These are phyloP conservation scores for Sussaba pulchella DNA, from an alignment of 2,888 invertebrate genomes.

Conservation along the genomic window DNA sequence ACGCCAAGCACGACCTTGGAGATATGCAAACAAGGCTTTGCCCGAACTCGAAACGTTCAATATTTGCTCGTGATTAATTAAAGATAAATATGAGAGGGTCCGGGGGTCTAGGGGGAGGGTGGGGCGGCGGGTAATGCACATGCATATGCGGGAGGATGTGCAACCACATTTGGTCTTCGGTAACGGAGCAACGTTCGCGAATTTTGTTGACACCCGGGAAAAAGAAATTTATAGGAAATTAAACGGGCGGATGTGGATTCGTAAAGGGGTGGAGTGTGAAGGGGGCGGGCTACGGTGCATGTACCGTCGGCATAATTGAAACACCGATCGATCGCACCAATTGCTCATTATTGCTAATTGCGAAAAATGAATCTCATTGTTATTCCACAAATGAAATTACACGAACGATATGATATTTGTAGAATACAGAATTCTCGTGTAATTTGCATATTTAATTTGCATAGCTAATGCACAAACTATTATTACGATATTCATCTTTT, in stretches of 20 bases:
- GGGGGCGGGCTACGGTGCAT: not conserved
- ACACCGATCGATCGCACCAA: slow-evolving; percentile 42
- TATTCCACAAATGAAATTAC: slow-evolving; percentile 17
- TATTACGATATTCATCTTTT: not conserved
- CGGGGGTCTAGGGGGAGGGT: not conserved
- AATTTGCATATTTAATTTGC: slow-evolving; percentile 18
- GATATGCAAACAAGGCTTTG: slow-evolving; percentile 49
- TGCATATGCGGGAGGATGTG: not conserved
- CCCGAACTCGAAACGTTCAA: slow-evolving; percentile 59
- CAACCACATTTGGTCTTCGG: too few relatives aligned
- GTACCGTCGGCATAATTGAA: slow-evolving; percentile 44
- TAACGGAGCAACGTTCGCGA: slow-evolving; percentile 12
- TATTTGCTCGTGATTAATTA: slow-evolving; percentile 66
- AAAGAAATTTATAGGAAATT: slow-evolving; percentile 35
- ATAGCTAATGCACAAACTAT: slow-evolving; percentile 10
- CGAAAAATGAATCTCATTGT: slow-evolving; percentile 34
- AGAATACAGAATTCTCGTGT: slow-evolving; percentile 13
- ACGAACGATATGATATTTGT: slow-evolving; percentile 11
- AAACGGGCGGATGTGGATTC: slow-evolving; percentile 2
- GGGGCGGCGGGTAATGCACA: not conserved
- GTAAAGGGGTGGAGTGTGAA: not conserved
- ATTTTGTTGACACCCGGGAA: slow-evolving; percentile 50
- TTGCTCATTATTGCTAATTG: slow-evolving; percentile 59
- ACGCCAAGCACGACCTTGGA: slow-evolving; percentile 61
- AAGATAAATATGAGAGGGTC: slow-evolving; percentile 56